Conservation (phyloP, 2,113 vertebrate genomes). For the Phoenicopterus ruber region DNA sequence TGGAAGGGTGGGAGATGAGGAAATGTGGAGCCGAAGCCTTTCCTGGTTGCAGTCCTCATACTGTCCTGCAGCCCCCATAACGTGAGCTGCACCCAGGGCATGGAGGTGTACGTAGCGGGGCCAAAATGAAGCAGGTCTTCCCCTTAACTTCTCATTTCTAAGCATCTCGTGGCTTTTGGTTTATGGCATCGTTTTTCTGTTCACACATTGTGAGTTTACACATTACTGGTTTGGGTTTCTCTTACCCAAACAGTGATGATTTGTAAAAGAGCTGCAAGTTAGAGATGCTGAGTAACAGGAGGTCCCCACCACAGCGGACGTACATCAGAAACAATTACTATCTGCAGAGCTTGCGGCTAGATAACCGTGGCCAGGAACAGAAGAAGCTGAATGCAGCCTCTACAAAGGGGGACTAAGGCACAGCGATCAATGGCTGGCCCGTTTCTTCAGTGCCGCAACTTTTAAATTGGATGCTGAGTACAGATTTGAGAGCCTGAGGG, state of each 20-base stretch:
- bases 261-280: neutral
- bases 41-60: neutral
- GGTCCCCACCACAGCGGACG: neutral
- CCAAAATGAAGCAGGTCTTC: neutral
- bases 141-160: neutral
- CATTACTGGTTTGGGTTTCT: neutral
- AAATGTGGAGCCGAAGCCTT: neutral
- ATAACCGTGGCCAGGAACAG: neutral
- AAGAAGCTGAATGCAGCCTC: neutral
- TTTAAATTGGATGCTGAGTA: neutral
- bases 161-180: neutral
- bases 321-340: neutral
- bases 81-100: rapidly evolving
- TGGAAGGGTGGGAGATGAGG: neutral
- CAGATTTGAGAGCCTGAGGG: neutral
- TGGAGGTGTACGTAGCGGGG: neutral
- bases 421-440: neutral
- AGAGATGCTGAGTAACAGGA: neutral
- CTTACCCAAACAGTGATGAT: neutral
- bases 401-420: neutral
- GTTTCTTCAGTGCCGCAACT: neutral
- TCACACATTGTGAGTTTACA: neutral
- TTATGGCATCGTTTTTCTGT: neutral
- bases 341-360: neutral
- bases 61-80: neutral